Conservation (phyloP, 2,888 invertebrate species). For the Nematopogon swammerdamellus region DNA sequence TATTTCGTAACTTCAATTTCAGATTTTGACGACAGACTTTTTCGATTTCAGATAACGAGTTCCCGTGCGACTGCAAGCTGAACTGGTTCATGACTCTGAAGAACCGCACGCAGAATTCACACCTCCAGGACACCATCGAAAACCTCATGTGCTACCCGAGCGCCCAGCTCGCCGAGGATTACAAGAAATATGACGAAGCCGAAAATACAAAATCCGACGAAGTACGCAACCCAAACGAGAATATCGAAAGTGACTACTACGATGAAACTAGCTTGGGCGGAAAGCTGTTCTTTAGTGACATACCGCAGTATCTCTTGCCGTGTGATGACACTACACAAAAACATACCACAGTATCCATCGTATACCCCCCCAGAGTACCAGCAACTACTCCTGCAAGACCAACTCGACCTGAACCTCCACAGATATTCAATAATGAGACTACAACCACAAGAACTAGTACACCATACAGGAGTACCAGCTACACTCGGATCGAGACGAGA, state of each 20-base stretch:
- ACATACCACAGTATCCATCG: conserved; percentile 5
- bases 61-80: conserved; percentile 36
- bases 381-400: too few species aligned
- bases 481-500: not conserved
- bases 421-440: conserved; percentile 3
- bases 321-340: conserved; percentile 7
- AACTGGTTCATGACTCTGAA: conserved; percentile 36
- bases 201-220: conserved; percentile 25
- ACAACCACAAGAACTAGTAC: conserved; percentile 7
- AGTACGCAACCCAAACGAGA: conserved; percentile 17
- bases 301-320: conserved; percentile 33
- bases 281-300: conserved; percentile 38
- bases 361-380: not conserved
- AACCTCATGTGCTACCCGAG: conserved; percentile 39
- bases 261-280: conserved; percentile 40
- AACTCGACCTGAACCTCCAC: too few species aligned
- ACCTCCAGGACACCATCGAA: conserved; percentile 27
- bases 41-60: conserved; percentile 32
- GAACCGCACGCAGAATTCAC: conserved; percentile 31
- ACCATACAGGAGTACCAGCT: conserved; percentile 3
- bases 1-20: too few species aligned
- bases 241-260: conserved; percentile 38
- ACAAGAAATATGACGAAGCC: conserved; percentile 24
- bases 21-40: too few species aligned
- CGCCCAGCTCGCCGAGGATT: conserved; percentile 24